Base-by-base conservation (phyloP, 1,140 invertebrate genomes). In the Lepidotrigona ventralis region DNA sequence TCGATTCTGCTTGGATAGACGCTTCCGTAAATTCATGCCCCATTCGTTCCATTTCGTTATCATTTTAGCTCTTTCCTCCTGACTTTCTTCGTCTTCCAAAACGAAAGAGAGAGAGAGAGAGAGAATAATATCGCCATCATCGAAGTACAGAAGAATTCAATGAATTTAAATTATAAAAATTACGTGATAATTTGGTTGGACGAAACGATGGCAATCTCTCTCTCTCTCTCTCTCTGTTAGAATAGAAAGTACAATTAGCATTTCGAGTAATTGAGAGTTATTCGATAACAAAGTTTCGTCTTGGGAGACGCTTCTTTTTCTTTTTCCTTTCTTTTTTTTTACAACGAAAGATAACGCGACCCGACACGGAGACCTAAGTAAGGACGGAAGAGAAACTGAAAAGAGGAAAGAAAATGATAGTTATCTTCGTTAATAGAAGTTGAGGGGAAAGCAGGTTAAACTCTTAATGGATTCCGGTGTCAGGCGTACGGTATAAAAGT, bases 1-100 rank as follows among this genome's bases (percentile, higher is more conserved):
- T 60, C 81, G 79, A 71, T 83, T 78, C 81, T 71, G 39, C 54
- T 76, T 58, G 64, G 66, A 83, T 83, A 78, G 54, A 70, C 26
- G 75, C 54, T 78, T 60, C 66, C 66, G 74, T 78, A 83, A 78
- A 83, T 83, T 78, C 74, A 83, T 78, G 75, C 74, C 19, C 66
- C 74, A 78, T 83, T 78, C 81, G 81, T 58, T 78, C 74, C 81
- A 63, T 83, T 78, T 70, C 81, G 74, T 83, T 83, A 83, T 83
- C 54, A 53, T 78, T 83, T 78, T 51, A 78, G 53, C 26, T 39
- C 26, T 68, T 26, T 12, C 3, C 66, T 19, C 63, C 74, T n/a
- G 53, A 15, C 64, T 51, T 69, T 26, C n/a, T 69, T 46, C 68
- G 12, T 39, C 39, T 39, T 39, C 39, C 39, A 39, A 39, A 39